Percentiles rank a stretch among this genome's conserved stretches.
phyloP scores from a whole-genome alignment of 2,888 invertebrate species.

The Drosophila quinaria region DNA sequence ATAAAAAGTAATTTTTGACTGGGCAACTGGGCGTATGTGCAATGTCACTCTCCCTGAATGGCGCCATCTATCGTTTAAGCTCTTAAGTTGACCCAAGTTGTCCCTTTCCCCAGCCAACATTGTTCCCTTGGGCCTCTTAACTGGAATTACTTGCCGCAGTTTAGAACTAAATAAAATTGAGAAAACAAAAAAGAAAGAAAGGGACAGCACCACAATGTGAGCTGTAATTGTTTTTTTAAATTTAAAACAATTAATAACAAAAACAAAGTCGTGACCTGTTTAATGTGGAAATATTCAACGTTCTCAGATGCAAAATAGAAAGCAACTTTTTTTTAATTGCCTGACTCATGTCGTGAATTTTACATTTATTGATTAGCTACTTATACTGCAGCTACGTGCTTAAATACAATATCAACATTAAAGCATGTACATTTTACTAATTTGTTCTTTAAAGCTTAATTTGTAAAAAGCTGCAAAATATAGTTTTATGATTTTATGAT shows the following conservation, averaged over 20 bases:
- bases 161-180: not conserved
- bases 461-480: not conserved
- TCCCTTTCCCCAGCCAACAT: constrained; percentile 2
- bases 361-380: constrained; percentile 11
- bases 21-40: constrained; percentile 59
- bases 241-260: constrained; percentile 14
- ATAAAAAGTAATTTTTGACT: constrained; percentile 62
- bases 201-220: not conserved
- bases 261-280: constrained; percentile 4
- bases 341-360: not conserved
- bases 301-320: constrained; percentile 20
- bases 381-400: constrained; percentile 38
- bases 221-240: constrained; percentile 5
- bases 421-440: constrained; percentile 1
- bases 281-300: constrained; percentile 35
- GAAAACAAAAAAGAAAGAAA: not conserved
- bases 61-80: constrained; percentile 43
- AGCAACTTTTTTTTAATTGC: constrained; percentile 9
- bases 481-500: no score
- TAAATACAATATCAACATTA: constrained; percentile 18
- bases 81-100: constrained; percentile 31
- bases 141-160: constrained; percentile 24
- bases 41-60: constrained; percentile 24
- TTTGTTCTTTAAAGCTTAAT: not conserved
- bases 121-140: constrained; percentile 37